phyloP scores from a whole-genome alignment of 2,113 vertebrate species.

The Steatornis caripensis region DNA sequence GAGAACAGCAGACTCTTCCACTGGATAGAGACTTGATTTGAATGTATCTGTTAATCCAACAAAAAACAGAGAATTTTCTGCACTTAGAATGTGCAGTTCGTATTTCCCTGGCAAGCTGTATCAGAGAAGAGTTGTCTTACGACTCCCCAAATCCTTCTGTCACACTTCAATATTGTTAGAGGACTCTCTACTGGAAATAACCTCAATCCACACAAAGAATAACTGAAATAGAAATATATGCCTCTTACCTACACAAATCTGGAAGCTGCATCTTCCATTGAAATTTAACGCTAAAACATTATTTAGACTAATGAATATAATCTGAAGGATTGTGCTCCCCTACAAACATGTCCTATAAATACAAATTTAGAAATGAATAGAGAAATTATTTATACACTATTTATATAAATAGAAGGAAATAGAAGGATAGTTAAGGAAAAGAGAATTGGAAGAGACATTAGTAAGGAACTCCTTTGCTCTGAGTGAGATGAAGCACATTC shows the following conservation, averaged over 20 bases:
- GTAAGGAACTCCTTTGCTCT: neutral
- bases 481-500: neutral
- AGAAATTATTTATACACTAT: neutral
- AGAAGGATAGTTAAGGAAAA: neutral
- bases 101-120: neutral
- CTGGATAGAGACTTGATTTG: neutral
- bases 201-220: neutral
- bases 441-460: neutral
- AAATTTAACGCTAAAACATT: neutral
- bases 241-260: neutral
- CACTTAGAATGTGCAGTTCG: neutral
- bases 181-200: neutral
- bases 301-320: neutral
- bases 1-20: neutral
- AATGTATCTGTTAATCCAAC: neutral
- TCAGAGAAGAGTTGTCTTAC: neutral
- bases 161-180: neutral
- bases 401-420: neutral
- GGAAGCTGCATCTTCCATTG: neutral
- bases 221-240: accelerated
- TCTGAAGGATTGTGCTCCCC: neutral
- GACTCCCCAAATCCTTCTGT: neutral
- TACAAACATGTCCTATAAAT: accelerated
- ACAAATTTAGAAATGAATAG: neutral
- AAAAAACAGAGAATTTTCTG: neutral